Percentiles rank a stretch among this genome's conserved stretches.
Evolutionary conservation across 2,888 invertebrate genomes (phyloP).

Genomic region (Sphaerophoria taeniata): DNA sequence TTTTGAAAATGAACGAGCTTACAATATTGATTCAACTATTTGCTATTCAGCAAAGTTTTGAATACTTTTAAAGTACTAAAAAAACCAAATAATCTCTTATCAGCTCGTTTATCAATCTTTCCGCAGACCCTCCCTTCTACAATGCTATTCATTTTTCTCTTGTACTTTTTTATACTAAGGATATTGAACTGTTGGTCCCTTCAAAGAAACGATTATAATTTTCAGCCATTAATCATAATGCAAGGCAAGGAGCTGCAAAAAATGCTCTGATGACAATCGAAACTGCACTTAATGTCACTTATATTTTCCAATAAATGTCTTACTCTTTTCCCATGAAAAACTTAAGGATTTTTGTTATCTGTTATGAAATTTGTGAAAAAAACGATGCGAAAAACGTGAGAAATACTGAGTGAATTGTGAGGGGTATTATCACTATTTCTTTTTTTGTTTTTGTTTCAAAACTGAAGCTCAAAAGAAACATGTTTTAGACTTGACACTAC

Average conservation of each 20-base stretch:
- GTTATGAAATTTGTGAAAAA: constrained; percentile 9
- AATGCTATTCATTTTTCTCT: not conserved
- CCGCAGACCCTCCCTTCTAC: not conserved
- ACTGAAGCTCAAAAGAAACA: no score
- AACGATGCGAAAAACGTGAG: no score
- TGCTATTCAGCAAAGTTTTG: no score
- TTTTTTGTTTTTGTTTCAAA: no score
- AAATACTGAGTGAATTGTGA: no score
- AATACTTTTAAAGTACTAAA: no score
- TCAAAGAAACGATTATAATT: constrained; percentile 22
- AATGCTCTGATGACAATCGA: constrained; percentile 46
- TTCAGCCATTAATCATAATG: constrained; percentile 63
- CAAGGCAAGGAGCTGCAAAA: constrained; percentile 11
- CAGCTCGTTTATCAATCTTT: constrained; percentile 15
- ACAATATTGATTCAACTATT: no score
- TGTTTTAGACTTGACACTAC: no score
- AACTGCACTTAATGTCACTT: constrained; percentile 69
- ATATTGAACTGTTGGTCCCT: constrained; percentile 1
- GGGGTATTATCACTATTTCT: no score
- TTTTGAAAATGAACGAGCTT: no score
- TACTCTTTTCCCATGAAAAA: constrained; percentile 8
- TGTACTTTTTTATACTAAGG: not conserved
- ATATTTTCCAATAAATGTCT: constrained; percentile 67
- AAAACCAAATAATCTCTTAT: not conserved
- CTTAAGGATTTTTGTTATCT: not conserved